Conservation (phyloP, 2,797 vertebrate genomes). For the Moxostoma hubbsi region DNA sequence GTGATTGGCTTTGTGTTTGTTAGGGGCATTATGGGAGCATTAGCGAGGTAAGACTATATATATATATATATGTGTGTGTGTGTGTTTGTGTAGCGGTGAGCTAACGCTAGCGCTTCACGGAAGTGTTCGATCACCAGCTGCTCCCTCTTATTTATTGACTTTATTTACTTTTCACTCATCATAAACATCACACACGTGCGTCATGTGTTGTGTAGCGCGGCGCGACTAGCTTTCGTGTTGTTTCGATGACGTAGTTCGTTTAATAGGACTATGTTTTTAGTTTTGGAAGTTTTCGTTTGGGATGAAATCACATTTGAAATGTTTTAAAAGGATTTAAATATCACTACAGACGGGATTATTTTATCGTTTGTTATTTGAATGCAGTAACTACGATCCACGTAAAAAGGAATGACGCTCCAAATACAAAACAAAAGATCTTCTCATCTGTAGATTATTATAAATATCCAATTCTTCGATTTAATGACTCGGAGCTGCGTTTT, state of each 20-base stretch:
- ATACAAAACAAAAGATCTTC: too few relatives aligned
- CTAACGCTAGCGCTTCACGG: constrained; percentile 49
- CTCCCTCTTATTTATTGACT: constrained; percentile 1
- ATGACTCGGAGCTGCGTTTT: too few relatives aligned
- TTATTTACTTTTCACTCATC: background rate
- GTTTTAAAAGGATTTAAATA: background rate
- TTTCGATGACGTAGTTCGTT: background rate
- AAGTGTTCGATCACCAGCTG: constrained; percentile 40
- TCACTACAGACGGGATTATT: background rate
- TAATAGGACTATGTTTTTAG: background rate
- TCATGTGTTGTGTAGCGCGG: background rate
- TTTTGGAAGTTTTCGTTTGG: background rate
- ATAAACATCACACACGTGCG: constrained; percentile 14
- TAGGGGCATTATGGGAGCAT: background rate
- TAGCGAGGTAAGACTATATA: background rate
- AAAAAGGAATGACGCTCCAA: too few relatives aligned
- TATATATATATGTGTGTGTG: constrained; percentile 9
- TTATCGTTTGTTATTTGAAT: background rate
- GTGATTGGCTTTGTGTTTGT: background rate
- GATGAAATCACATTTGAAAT: background rate
- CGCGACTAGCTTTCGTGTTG: background rate
- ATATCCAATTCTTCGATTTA: too few relatives aligned
- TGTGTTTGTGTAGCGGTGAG: constrained; percentile 42
- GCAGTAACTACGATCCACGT: background rate
- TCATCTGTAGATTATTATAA: too few relatives aligned